Percentiles rank a stretch among this genome's conserved stretches.
phyloP scores from a whole-genome alignment of 2,888 invertebrate genomes.

The Caenorhabditis afra region DNA sequence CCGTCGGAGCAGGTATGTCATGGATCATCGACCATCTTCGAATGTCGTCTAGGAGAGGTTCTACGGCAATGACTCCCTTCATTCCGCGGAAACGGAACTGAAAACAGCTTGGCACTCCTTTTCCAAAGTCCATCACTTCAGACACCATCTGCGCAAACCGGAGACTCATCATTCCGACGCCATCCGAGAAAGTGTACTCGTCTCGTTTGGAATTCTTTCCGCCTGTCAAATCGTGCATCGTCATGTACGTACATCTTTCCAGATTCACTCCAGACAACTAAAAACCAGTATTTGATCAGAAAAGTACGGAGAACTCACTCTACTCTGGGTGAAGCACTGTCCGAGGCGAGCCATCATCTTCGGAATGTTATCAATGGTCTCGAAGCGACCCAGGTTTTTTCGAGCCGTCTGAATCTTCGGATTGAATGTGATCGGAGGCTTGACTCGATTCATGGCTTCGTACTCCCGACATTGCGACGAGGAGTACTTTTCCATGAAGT shows the following conservation, averaged over 20 bases:
- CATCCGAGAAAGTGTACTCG: slow-evolving; percentile 74
- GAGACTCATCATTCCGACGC: slow-evolving; percentile 76
- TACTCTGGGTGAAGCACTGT: slow-evolving; percentile 80
- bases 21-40: slow-evolving; percentile 49
- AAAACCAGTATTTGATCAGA: slow-evolving; percentile 7
- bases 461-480: slow-evolving; percentile 49
- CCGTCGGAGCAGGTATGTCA: slow-evolving; percentile 14
- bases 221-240: slow-evolving; percentile 64
- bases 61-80: slow-evolving; percentile 79
- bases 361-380: slow-evolving; percentile 75
- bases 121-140: slow-evolving; percentile 64
- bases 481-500: slow-evolving; percentile 68
- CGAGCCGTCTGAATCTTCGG: slow-evolving; percentile 64
- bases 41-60: slow-evolving; percentile 72
- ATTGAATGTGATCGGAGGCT: slow-evolving; percentile 43
- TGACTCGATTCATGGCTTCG: not conserved
- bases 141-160: slow-evolving; percentile 71
- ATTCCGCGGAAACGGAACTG: slow-evolving; percentile 79
- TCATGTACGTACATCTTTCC: slow-evolving; percentile 45
- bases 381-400: slow-evolving; percentile 70
- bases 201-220: slow-evolving; percentile 57
- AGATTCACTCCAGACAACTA: slow-evolving; percentile 61
- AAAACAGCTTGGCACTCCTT: slow-evolving; percentile 71
- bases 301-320: slow-evolving; percentile 18
- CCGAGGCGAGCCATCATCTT: slow-evolving; percentile 81